Conservation (phyloP, 2,797 vertebrate genomes). For the Danio albolineatus region DNA sequence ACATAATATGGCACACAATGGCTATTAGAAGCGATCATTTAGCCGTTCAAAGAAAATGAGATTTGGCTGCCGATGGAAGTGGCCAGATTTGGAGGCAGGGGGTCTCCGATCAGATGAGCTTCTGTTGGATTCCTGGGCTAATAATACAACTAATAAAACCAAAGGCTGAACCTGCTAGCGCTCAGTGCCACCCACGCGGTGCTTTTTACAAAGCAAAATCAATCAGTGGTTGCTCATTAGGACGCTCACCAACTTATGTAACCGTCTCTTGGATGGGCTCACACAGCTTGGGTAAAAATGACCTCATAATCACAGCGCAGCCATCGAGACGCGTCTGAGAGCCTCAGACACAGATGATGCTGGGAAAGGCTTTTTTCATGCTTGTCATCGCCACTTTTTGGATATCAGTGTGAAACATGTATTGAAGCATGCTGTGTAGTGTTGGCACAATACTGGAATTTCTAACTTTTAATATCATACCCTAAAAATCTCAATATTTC, state of each 20-base stretch:
- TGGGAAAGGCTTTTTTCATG: constrained; percentile 49
- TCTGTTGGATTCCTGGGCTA: constrained; percentile 63
- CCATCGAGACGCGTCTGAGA: constrained; percentile 72
- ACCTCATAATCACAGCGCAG: constrained; percentile 83
- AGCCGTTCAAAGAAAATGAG: constrained; percentile 77
- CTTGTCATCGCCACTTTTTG: constrained; percentile 47
- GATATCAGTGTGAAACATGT: not conserved
- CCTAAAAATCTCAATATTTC: no score
- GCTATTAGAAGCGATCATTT: constrained; percentile 79
- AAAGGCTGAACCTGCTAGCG: constrained; percentile 53
- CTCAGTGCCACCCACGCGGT: constrained; percentile 64
- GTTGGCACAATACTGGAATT: no score
- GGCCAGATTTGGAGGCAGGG: constrained; percentile 70
- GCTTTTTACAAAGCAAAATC: constrained; percentile 75
- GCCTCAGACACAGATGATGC: constrained; percentile 16
- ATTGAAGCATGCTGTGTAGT: not conserved
- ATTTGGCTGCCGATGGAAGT: constrained; percentile 75
- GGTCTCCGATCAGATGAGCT: constrained; percentile 74
- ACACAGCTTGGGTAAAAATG: constrained; percentile 80
- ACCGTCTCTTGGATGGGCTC: constrained; percentile 84
- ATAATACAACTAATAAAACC: constrained; percentile 67
- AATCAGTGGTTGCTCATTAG: constrained; percentile 87
- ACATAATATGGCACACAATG: constrained; percentile 77
- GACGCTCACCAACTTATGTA: constrained; percentile 85
- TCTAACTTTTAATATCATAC: no score